Percentiles rank a stretch among this genome's conserved stretches.
These are phyloP conservation scores for Drosophila merina DNA, from an alignment of 2,888 invertebrate species.

Conservation along the genomic window DNA sequence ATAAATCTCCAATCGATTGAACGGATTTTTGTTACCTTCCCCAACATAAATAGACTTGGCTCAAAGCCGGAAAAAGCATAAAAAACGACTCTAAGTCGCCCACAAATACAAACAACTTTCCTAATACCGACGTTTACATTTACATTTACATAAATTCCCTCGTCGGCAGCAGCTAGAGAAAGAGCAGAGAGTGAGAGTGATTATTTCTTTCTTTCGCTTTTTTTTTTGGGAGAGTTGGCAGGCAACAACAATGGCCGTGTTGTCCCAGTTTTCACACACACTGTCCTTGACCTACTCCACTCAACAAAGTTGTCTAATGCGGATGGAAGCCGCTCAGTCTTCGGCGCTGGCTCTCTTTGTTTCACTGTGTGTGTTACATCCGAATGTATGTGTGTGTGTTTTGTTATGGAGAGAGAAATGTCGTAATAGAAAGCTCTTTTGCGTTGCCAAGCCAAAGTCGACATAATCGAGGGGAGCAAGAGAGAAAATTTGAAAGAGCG, in stretches of 20 bases:
- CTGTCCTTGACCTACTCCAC: slow-evolving; percentile 85
- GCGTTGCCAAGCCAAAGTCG: slow-evolving; percentile 63
- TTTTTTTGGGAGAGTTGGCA: slow-evolving; percentile 52
- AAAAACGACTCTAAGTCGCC: slow-evolving; percentile 40
- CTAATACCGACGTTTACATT: slow-evolving; percentile 23
- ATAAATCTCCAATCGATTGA: slow-evolving; percentile 36
- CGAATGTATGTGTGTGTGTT: background rate
- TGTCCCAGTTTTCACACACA: slow-evolving; percentile 82
- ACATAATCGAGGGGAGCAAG: slow-evolving; percentile 49
- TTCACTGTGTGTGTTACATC: slow-evolving; percentile 30
- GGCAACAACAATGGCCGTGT: slow-evolving; percentile 73
- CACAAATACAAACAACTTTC: slow-evolving; percentile 47
- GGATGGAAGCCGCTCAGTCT: slow-evolving; percentile 47
- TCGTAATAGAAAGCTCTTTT: slow-evolving; percentile 78
- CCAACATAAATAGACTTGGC: slow-evolving; percentile 58
- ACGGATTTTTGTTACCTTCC: slow-evolving; percentile 29
- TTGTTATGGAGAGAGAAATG: slow-evolving; percentile 56
- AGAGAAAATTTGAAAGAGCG: slow-evolving; percentile 3
- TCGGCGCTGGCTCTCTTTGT: slow-evolving; percentile 27
- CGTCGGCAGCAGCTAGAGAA: slow-evolving; percentile 3
- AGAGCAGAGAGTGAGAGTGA: slow-evolving; percentile 30
- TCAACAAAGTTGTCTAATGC: slow-evolving; percentile 77
- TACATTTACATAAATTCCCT: background rate
- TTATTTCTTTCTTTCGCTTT: slow-evolving; percentile 19
- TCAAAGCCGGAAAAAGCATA: slow-evolving; percentile 49